Base-by-base conservation (phyloP, 2,113 vertebrate genomes). In the Oncorhynchus clarkii region DNA sequence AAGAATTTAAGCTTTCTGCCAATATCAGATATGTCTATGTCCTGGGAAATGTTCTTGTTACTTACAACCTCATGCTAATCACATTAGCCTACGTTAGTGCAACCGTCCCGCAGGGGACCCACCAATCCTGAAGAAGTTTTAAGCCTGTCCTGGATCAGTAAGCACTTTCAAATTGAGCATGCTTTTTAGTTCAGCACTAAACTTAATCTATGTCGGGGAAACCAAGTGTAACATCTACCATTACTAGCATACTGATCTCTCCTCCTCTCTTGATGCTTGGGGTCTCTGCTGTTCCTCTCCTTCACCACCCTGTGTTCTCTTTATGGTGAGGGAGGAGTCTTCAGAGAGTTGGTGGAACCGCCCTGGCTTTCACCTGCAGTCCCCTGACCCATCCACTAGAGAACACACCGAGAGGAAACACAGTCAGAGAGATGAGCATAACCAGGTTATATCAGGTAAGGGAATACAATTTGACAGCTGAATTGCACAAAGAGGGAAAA, bases 271-370 rank as follows among this genome's bases (percentile, higher is more conserved):
- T 14, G 51, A 54, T 18, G 51, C 51, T 14, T 16, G 16, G 51
- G 4, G 18, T 26, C 54, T 54, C 1, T 57, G n/a, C 11, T 16
- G 11, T 5, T 20, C 57, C 4, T 22, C 8, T 20, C 14, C 59
- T 62, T 62, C 59, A 8, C 59, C 59, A 8, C n/a, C n/a, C 7
- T 11, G n/a, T 7, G 18, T 8, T 11, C 60, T 62, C 22, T 12
- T 13, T 26, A 90, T n/a, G 92, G 88, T 70, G 86, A 89, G 1
- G 86, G 80, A 60, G 90, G 88, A 22, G 88, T 87, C 91, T 93
- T 93, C 80, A 91, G 87, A 84, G 89, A 92, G 57, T 86, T 88
- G 82, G 89, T 92, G 74, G 89, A 92, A 80, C 89, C 90, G 68
- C 86, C 89, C 79, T 92, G 83, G 72, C 89, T 93, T 76, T 85